Conservation (phyloP, 1,140 invertebrate genomes). For the Aradophagus sp. region DNA sequence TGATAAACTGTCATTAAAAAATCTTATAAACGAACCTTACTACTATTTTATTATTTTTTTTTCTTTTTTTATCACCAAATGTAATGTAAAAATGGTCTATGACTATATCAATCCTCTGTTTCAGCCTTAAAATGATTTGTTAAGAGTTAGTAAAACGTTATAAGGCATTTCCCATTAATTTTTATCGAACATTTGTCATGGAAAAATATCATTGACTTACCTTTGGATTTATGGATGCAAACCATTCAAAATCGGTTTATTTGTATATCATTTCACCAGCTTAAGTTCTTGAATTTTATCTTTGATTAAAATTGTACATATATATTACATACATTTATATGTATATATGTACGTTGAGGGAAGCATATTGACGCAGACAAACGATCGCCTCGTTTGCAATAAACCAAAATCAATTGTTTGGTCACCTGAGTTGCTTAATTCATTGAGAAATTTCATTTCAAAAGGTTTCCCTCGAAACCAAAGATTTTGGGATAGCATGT, state of each 20-base stretch:
- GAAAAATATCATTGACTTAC: conserved; percentile 41
- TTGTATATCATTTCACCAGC: conserved; percentile 10
- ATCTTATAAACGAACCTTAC: too few species aligned
- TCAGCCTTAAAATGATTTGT: too few species aligned
- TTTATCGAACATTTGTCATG: conserved; percentile 29
- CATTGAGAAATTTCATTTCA: conserved; percentile 59
- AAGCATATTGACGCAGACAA: conserved; percentile 53
- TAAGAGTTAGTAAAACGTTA: too few species aligned
- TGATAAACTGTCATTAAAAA: too few species aligned
- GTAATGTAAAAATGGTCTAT: too few species aligned
- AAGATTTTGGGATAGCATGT: neutral
- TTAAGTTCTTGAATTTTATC: conserved; percentile 51
- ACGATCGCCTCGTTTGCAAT: conserved; percentile 34
- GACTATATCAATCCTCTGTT: too few species aligned
- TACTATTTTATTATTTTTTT: too few species aligned
- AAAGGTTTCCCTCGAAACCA: conserved; percentile 54
- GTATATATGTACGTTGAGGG: too few species aligned
- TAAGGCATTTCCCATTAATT: too few species aligned
- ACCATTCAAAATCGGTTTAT: conserved; percentile 20
- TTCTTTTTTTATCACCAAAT: too few species aligned
- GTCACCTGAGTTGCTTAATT: conserved; percentile 46
- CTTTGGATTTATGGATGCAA: conserved; percentile 33
- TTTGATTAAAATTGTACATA: conserved; percentile 52
- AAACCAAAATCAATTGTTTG: conserved; percentile 25
- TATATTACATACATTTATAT: too few species aligned